A percentile compares a stretch with the other conserved stretches of the same genome.
Conservation (phyloP, 2,113 vertebrate genomes). For the Oreotrochilus melanogaster region DNA sequence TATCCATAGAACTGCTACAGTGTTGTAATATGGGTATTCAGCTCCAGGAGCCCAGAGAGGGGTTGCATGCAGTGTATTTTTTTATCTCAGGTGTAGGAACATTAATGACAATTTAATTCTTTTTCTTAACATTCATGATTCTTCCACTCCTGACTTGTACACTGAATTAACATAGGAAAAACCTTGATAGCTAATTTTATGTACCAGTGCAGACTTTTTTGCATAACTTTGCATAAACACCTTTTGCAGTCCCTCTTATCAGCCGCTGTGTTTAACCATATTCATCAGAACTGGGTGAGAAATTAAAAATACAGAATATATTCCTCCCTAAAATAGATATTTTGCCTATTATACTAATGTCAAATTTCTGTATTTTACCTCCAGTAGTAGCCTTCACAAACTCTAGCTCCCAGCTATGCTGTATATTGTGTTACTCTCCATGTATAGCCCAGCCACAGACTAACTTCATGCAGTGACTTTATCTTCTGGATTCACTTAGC, state of each 20-base stretch:
- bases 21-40: conserved; percentile 45
- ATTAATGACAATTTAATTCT: conserved; percentile 46
- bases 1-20: conserved; percentile 53
- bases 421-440: not conserved
- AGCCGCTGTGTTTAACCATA: not conserved
- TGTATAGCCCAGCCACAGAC: not conserved
- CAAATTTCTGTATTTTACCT: not conserved
- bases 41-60: not conserved
- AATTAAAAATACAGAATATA: not conserved
- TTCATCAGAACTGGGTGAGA: not conserved
- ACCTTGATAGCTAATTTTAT: not conserved
- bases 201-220: not conserved
- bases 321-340: not conserved
- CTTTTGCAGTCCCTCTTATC: not conserved
- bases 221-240: not conserved
- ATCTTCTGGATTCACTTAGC: not conserved
- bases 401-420: not conserved
- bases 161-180: conserved; percentile 12
- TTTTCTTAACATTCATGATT: conserved; percentile 54
- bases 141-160: conserved; percentile 7
- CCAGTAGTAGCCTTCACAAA: not conserved
- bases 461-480: not conserved
- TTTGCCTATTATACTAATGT: not conserved
- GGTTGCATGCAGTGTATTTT: not conserved
- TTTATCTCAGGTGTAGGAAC: conserved; percentile 38